Percentiles rank a stretch among this genome's conserved stretches.
These are phyloP conservation scores for Lithobates pipiens DNA, from an alignment of 2,797 vertebrate genomes.

Conservation along the genomic window DNA sequence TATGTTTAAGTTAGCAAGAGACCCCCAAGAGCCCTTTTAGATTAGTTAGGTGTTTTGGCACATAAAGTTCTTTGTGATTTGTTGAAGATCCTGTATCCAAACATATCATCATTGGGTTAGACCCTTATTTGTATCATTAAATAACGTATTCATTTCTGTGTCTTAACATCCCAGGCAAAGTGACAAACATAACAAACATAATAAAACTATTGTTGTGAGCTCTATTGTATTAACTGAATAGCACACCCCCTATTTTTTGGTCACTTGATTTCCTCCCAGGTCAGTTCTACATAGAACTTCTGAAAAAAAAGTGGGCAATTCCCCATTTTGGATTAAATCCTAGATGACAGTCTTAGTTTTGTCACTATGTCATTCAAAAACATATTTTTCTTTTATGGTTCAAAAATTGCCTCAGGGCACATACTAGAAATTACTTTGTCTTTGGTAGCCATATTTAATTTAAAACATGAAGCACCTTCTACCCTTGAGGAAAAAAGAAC, in stretches of 20 bases:
- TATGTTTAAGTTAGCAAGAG: background rate
- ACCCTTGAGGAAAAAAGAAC: background rate
- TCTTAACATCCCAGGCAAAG: background rate
- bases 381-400: background rate
- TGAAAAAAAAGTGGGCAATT: background rate
- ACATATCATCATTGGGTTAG: too few relatives aligned
- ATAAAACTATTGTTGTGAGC: background rate
- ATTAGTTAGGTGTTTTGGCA: too few relatives aligned
- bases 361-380: background rate
- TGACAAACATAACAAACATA: background rate
- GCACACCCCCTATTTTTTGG: too few relatives aligned
- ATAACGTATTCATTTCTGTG: background rate
- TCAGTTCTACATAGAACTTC: too few relatives aligned
- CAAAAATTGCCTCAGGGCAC: background rate
- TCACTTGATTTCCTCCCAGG: too few relatives aligned
- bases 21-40: too few relatives aligned
- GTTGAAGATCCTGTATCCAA: background rate
- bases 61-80: background rate
- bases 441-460: background rate
- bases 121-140: background rate
- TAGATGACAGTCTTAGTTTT: background rate
- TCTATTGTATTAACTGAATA: background rate
- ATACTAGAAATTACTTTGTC: slow-evolving; percentile 12
- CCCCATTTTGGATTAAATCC: background rate
- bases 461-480: background rate